Percentiles rank a stretch among this genome's conserved stretches.
phyloP scores from a whole-genome alignment of 2,797 vertebrate genomes.

The Halcyon chelicuti region DNA sequence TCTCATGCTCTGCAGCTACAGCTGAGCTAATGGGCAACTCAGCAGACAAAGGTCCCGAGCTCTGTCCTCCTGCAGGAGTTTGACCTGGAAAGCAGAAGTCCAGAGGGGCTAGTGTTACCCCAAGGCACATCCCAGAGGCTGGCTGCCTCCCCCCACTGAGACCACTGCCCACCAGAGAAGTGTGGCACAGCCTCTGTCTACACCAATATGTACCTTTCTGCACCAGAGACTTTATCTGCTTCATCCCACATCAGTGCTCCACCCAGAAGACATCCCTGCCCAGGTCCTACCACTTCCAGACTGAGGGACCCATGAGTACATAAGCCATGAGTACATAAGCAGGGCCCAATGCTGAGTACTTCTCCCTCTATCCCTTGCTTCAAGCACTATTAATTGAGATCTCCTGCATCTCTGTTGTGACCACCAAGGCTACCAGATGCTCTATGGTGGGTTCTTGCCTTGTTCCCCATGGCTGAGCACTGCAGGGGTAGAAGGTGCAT shows the following conservation, averaged over 20 bases:
- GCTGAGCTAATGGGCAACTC: not conserved
- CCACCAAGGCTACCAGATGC: not conserved
- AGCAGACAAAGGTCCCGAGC: not conserved
- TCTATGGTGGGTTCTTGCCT: not conserved
- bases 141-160: accelerated
- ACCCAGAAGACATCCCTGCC: no score
- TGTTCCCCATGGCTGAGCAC: not conserved
- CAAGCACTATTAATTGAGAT: not conserved
- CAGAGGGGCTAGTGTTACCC: not conserved
- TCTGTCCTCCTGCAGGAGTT: not conserved
- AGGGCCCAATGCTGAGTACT: not conserved
- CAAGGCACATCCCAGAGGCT: not conserved
- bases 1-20: not conserved
- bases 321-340: not conserved
- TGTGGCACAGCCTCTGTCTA: accelerated
- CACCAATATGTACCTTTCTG: accelerated
- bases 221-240: not conserved
- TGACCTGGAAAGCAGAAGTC: not conserved
- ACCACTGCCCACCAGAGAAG: not conserved
- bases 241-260: not conserved
- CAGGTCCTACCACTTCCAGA: not conserved
- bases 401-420: not conserved
- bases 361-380: not conserved
- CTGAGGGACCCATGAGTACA: not conserved
- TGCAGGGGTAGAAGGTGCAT: not conserved